Percentiles rank a stretch among this genome's conserved stretches.
These are phyloP conservation scores for Carpatolechia fugitivella DNA, from an alignment of 2,888 invertebrate species.

Conservation along the genomic window DNA sequence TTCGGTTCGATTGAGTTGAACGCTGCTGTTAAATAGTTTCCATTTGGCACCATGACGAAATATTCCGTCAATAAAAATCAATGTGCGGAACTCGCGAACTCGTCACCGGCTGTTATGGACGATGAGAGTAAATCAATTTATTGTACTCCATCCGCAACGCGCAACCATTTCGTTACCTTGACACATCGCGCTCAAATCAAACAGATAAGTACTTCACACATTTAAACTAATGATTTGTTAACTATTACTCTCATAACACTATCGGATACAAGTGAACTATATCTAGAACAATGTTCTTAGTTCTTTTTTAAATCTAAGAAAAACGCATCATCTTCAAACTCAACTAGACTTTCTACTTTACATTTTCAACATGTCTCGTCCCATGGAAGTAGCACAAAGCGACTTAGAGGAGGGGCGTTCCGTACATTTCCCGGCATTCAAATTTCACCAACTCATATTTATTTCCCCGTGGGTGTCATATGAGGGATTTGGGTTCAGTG, in stretches of 20 bases:
- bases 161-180: not conserved
- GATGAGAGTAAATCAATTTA: slow-evolving; percentile 35
- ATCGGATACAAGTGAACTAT: too few relatives aligned
- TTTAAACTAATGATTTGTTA: not conserved
- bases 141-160: slow-evolving; percentile 11
- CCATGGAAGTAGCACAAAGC: too few relatives aligned
- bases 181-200: not conserved
- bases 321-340: too few relatives aligned
- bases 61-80: slow-evolving; percentile 14
- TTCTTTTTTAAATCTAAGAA: too few relatives aligned
- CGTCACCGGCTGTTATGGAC: slow-evolving; percentile 21
- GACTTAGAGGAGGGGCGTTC: too few relatives aligned
- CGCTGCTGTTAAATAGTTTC: not conserved
- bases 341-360: too few relatives aligned
- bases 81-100: slow-evolving; percentile 13
- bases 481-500: too few relatives aligned
- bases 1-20: not conserved
- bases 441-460: too few relatives aligned
- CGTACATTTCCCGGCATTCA: too few relatives aligned
- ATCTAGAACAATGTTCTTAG: too few relatives aligned
- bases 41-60: slow-evolving; percentile 6
- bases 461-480: too few relatives aligned
- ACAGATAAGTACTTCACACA: not conserved
- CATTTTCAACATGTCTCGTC: too few relatives aligned
- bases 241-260: not conserved